Conservation (phyloP, 2,113 vertebrate species). For the Scophthalmus maximus region DNA sequence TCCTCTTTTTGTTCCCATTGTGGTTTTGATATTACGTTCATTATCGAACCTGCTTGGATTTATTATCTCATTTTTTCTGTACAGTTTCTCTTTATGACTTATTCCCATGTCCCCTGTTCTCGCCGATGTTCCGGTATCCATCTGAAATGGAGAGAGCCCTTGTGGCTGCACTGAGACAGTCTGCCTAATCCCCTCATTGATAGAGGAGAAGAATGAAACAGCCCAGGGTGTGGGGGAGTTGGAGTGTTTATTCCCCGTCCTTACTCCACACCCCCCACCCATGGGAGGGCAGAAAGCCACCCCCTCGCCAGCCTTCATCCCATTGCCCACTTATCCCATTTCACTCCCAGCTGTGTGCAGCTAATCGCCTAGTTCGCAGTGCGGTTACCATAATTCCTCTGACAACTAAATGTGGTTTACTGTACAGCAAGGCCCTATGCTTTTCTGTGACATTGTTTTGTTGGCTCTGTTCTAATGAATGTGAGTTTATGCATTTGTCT, state of each 20-base stretch:
- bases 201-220: slow-evolving; percentile 80
- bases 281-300: slow-evolving; percentile 80
- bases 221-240: slow-evolving; percentile 67
- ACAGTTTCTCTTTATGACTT: slow-evolving; percentile 51
- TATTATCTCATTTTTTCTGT: slow-evolving; percentile 30
- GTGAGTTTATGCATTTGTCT: neutral
- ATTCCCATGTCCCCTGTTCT: slow-evolving; percentile 58
- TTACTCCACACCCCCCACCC: slow-evolving; percentile 68
- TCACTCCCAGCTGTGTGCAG: slow-evolving; percentile 64
- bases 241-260: slow-evolving; percentile 71
- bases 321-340: slow-evolving; percentile 64
- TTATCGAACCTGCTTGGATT: slow-evolving; percentile 31
- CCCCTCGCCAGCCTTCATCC: slow-evolving; percentile 62
- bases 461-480: neutral
- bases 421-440: neutral
- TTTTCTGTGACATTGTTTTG: neutral
- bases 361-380: slow-evolving; percentile 35
- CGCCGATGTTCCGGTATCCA: slow-evolving; percentile 65
- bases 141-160: slow-evolving; percentile 73
- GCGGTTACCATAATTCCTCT: slow-evolving; percentile 23
- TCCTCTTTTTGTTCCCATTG: slow-evolving; percentile 24
- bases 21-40: slow-evolving; percentile 54
- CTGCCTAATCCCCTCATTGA: slow-evolving; percentile 86
- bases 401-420: slow-evolving; percentile 31
- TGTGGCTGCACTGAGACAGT: slow-evolving; percentile 73